phyloP scores from a whole-genome alignment of 2,888 invertebrate genomes.

The Apodemia mormo region DNA sequence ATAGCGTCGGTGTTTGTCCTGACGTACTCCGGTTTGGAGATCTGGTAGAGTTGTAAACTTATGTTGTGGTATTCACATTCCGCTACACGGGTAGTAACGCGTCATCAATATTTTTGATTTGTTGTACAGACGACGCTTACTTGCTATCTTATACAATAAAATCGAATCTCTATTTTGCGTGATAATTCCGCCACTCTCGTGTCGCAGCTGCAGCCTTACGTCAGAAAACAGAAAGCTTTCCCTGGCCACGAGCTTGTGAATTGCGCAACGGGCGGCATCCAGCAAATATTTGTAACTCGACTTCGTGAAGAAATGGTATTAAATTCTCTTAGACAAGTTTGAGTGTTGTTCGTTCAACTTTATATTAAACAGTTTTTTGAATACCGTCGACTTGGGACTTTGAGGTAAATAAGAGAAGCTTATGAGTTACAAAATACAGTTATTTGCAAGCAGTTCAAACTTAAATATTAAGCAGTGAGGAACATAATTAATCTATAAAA shows the following conservation, averaged over 20 bases:
- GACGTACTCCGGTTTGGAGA: too few relatives aligned
- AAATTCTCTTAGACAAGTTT: conserved; percentile 17
- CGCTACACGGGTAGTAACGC: too few relatives aligned
- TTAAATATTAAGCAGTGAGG: too few relatives aligned
- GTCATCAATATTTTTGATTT: too few relatives aligned
- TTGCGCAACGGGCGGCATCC: conserved; percentile 1
- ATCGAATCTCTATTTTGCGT: too few relatives aligned
- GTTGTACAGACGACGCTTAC: too few relatives aligned
- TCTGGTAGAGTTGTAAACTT: too few relatives aligned
- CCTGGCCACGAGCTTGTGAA: not conserved
- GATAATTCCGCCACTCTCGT: not conserved
- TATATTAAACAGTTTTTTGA: conserved; percentile 15
- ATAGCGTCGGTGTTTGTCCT: too few relatives aligned
- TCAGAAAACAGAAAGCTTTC: not conserved
- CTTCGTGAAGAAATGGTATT: conserved; percentile 15
- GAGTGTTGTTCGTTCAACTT: conserved; percentile 15
- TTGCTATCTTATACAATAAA: too few relatives aligned
- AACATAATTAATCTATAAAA: not conserved
- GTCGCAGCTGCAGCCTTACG: not conserved
- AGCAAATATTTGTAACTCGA: conserved; percentile 16
- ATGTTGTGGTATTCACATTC: too few relatives aligned
- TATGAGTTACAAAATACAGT: not conserved
- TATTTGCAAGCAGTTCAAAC: not conserved
- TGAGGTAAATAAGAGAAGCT: conserved; percentile 16
- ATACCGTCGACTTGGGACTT: conserved; percentile 6